Base-by-base conservation (phyloP, 2,888 invertebrate species). In the Aelia acuminata region DNA sequence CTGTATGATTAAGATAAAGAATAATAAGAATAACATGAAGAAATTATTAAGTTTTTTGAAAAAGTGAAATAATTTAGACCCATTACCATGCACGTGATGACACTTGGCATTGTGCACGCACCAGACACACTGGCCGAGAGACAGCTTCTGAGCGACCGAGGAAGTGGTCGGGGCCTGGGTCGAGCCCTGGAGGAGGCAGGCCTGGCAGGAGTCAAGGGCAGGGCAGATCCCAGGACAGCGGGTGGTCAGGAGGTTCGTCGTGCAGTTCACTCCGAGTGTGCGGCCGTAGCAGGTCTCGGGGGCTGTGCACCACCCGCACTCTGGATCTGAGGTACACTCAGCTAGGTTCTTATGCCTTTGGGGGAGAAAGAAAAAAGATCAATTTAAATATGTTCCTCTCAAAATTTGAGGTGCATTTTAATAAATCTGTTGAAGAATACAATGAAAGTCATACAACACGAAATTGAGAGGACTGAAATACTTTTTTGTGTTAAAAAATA, bases 301-400 rank as follows among this genome's bases (percentile, higher is more conserved):
- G 43, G 96, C 95, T 0, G 97, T 96, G 92, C 98, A 98, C 97
- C 97, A 98, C 22, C 98, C 97, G 92, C 98, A 98, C 92, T 98
- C 98, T 0, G 98, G 97, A 93, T 98, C 97, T 0, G 97, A 96
- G 0, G 96, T 94, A 91, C 97, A 98, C 91, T 96, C 96, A 1
- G 95, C 95, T 90, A 96, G 95, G 49, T 95, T 94, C 90, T 94
- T 94, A 91, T 97, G 97, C 49, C 95, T 94, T n/a, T n/a, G n/a
- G 50, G 26, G n/a, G 8, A n/a, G 35, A 8, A 57, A 57, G 26
- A 26, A 8, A 15, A 57, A 57, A 26, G 26, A 26, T 13, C 2
- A 57, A 31, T 70, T 8, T 57, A 18, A 3, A 35, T 8, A 70
- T n/a, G n/a, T n/a, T n/a, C n/a, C n/a, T n/a, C n/a, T n/a, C n/a